These are phyloP conservation scores for Dipodomys stephensi DNA, from an alignment of 2,113 vertebrate species.

Conservation along the genomic window DNA sequence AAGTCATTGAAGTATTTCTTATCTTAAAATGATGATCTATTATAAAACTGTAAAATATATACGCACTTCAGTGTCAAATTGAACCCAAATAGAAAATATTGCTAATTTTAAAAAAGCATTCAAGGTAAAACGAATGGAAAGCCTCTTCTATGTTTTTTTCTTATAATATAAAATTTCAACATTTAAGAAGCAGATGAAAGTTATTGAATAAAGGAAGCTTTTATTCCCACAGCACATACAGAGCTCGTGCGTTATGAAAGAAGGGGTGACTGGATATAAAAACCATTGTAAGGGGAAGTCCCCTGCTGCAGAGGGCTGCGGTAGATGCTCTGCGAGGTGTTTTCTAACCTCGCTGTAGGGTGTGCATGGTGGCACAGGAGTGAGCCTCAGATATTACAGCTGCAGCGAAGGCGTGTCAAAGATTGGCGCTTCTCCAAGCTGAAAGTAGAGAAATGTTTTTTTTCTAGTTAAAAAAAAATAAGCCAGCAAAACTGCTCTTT, in stretches of 20 bases:
- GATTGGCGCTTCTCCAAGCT: neutral
- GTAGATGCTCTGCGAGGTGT: neutral
- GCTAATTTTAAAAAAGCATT: slow-evolving; percentile 27
- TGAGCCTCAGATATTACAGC: neutral
- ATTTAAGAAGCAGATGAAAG: slow-evolving; percentile 26
- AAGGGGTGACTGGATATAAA: neutral
- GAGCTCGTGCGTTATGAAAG: neutral
- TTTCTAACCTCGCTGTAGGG: neutral
- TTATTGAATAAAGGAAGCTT: neutral
- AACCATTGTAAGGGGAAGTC: neutral
- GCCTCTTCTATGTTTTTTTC: neutral
- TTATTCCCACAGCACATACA: neutral
- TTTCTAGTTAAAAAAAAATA: neutral
- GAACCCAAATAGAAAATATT: slow-evolving; percentile 44
- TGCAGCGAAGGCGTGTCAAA: slow-evolving; percentile 30
- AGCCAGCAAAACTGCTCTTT: neutral
- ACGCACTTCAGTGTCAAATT: slow-evolving; percentile 15
- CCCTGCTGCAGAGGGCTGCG: neutral
- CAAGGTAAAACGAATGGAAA: slow-evolving; percentile 45
- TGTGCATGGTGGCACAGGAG: neutral
- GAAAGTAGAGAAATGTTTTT: neutral
- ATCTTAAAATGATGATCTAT: slow-evolving; percentile 54
- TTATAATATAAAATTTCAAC: neutral
- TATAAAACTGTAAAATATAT: slow-evolving; percentile 58
- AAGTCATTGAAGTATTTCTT: slow-evolving; percentile 51